Percentiles rank a stretch among this genome's conserved stretches.
Evolutionary conservation across 2,797 vertebrate genomes (phyloP).

Genomic region (Poecilia velifera): DNA sequence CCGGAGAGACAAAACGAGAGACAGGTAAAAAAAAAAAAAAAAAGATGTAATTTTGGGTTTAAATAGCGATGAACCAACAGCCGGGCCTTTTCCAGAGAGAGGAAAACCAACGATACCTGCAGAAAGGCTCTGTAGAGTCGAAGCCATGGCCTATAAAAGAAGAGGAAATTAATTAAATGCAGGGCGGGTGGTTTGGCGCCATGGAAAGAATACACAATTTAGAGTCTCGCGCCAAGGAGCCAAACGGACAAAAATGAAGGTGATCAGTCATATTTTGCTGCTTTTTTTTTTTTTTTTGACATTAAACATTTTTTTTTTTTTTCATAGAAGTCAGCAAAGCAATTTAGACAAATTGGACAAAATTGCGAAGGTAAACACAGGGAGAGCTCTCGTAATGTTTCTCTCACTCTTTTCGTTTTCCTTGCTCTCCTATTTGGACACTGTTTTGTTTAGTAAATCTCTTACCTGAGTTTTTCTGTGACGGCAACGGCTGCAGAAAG

Average conservation of each 20-base stretch:
- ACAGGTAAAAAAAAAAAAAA: constrained; percentile 40
- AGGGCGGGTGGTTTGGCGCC: constrained; percentile 87
- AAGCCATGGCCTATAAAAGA: constrained; percentile 75
- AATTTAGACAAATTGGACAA: constrained; percentile 90
- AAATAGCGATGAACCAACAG: constrained; percentile 67
- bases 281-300: constrained; percentile 84
- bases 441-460: constrained; percentile 71
- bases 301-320: constrained; percentile 74
- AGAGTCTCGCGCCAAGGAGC: constrained; percentile 83
- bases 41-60: constrained; percentile 61
- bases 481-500: constrained; percentile 55
- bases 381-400: constrained; percentile 79
- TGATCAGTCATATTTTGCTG: constrained; percentile 90
- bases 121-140: constrained; percentile 74
- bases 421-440: constrained; percentile 59
- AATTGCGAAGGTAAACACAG: constrained; percentile 89
- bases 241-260: constrained; percentile 88
- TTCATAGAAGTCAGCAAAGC: constrained; percentile 84
- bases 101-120: constrained; percentile 82
- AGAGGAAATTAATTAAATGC: constrained; percentile 95
- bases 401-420: constrained; percentile 65
- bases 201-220: constrained; percentile 90
- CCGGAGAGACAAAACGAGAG: constrained; percentile 62
- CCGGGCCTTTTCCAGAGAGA: constrained; percentile 68
- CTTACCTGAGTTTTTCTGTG: constrained; percentile 73